A percentile compares a stretch with the other conserved stretches of the same genome.
Evolutionary conservation across 2,888 invertebrate species (phyloP).

Genomic region (Drosophila mettleri): DNA sequence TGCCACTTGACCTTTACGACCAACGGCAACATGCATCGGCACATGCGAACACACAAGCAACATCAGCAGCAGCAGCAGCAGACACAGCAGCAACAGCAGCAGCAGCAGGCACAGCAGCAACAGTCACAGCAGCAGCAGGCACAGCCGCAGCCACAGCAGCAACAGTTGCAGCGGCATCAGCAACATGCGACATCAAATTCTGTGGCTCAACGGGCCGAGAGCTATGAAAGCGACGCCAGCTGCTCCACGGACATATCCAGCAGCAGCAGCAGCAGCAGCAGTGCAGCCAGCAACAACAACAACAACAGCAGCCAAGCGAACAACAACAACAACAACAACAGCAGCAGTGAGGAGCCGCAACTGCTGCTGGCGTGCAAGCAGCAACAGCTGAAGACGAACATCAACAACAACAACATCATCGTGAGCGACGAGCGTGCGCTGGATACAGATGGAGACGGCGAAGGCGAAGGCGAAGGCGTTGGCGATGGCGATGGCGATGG

Average conservation of each 20-base stretch:
- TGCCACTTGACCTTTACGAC: conserved; percentile 93
- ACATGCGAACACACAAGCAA: conserved; percentile 90
- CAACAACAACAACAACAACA: conserved; percentile 69
- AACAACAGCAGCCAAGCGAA: conserved; percentile 82
- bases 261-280: conserved; percentile 82
- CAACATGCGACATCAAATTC: conserved; percentile 11
- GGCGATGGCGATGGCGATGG: conserved; percentile 13
- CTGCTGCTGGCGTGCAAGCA: conserved; percentile 58
- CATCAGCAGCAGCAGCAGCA: conserved; percentile 73
- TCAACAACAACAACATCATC: conserved; percentile 81
- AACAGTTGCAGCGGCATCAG: conserved; percentile 16
- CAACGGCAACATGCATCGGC: conserved; percentile 94
- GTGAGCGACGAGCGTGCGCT: conserved; percentile 31
- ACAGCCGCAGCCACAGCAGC: conserved; percentile 11
- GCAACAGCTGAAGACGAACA: conserved; percentile 72
- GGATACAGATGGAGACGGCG: conserved; percentile 17
- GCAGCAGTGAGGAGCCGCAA: conserved; percentile 64
- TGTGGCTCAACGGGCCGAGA: conserved; percentile 79
- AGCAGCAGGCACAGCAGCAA: conserved; percentile 12
- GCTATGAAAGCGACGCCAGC: conserved; percentile 87
- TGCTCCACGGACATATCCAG: conserved; percentile 86
- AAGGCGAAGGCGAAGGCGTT: conserved; percentile 13
- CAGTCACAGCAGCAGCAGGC: conserved; percentile 15
- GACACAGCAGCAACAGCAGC: conserved; percentile 21
- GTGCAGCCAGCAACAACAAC: conserved; percentile 69